Conservation (phyloP, 2,797 vertebrate genomes). For the Sebastes goodei region DNA sequence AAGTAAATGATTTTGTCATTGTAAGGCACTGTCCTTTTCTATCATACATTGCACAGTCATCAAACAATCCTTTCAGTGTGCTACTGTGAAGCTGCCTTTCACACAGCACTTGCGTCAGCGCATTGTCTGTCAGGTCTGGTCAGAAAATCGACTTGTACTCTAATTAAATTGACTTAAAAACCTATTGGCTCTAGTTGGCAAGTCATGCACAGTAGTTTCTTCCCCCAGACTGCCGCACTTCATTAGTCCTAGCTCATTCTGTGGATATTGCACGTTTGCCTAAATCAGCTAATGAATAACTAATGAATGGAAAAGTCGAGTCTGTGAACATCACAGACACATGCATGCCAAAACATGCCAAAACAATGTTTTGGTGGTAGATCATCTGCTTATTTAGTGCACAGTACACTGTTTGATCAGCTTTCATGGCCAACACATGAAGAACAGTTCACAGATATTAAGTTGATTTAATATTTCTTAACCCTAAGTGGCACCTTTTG, state of each 20-base stretch:
- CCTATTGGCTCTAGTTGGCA: conserved; percentile 5
- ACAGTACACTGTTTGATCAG: neutral
- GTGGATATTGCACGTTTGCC: conserved; percentile 4
- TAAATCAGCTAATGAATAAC: conserved; percentile 49
- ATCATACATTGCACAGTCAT: conserved; percentile 11
- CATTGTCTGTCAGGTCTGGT: conserved; percentile 24
- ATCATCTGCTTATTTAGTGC: conserved; percentile 5
- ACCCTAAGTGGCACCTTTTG: neutral
- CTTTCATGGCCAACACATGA: neutral
- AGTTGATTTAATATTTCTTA: neutral
- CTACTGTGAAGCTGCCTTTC: conserved; percentile 35
- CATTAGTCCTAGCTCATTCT: conserved; percentile 18
- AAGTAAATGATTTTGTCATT: conserved; percentile 5
- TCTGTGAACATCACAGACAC: conserved; percentile 17
- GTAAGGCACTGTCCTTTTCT: neutral
- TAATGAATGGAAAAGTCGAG: conserved; percentile 45
- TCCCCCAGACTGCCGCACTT: conserved; percentile 5
- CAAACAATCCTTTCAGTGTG: conserved; percentile 3
- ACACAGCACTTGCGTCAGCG: conserved; percentile 15
- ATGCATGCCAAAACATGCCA: conserved; percentile 5
- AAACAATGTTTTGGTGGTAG: conserved; percentile 24
- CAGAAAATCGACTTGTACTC: conserved; percentile 18
- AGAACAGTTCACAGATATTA: neutral
- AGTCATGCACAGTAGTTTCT: conserved; percentile 3
- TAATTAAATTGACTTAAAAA: conserved; percentile 37